Base-by-base conservation (phyloP, 1,140 invertebrate species). In the Philotrypesis tridentata region DNA sequence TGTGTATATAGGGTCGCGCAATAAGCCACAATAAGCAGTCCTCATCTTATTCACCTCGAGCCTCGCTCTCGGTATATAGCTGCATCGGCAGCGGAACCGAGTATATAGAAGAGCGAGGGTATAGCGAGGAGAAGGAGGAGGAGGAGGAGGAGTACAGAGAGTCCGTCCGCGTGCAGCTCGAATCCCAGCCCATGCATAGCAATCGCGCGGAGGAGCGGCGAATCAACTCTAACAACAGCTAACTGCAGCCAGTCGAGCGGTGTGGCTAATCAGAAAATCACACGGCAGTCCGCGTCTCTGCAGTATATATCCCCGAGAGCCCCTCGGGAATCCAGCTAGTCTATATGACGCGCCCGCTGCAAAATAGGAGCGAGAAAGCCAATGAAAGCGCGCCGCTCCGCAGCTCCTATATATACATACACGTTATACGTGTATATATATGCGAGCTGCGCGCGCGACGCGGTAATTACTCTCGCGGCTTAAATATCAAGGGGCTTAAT, bases 181-280 rank as follows among this genome's bases (percentile, higher is more conserved):
- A 89, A 87, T 91, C 90, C 91, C 90, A 91, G 88, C 88, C 90
- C 90, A 91, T 92, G 90, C 91, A 92, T 92, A 91, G 88, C 89
- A 92, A 91, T 91, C 84, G 90, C 84, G 88, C 60, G 21, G 21
- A 25, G 63, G 23, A 29, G 25, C 61, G 33, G 65, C 80, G 23
- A 82, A 75, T 75, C 72, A 63, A 82, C 89, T 89, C 88, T 92
- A 91, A 91, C 89, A 89, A 91, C 90, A 90, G 89, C 90, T 92
- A 92, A 91, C 89, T 88, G 90, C 88, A 91, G 84, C 87, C 89
- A 91, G 88, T 91, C 90, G 89, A 90, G 88, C 89, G 23, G 2
- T 88, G 84, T 87, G 86, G 88, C 88, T 91, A 92, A 92, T 92
- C 90, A 91, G 89, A 90, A 91, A 92, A 92, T 91, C 90, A 91